phyloP scores from a whole-genome alignment of 2,888 invertebrate species.

The Tolmerus cingulatus region DNA sequence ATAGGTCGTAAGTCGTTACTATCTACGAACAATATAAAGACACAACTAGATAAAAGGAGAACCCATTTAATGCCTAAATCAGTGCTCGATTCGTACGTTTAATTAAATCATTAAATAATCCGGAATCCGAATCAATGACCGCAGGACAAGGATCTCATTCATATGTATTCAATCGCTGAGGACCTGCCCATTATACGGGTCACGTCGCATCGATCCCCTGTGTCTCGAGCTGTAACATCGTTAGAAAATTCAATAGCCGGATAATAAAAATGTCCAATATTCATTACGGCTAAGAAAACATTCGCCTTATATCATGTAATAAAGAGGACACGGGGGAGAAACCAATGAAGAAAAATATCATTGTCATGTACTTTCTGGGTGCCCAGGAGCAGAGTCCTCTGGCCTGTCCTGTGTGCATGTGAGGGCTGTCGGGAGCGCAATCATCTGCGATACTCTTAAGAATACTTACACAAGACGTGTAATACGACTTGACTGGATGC shows the following conservation, averaged over 20 bases:
- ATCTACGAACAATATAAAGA: not conserved
- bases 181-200: not conserved
- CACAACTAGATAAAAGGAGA: not conserved
- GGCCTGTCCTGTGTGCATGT: not conserved
- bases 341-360: slow-evolving; percentile 14
- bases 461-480: slow-evolving; percentile 71
- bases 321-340: not conserved
- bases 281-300: slow-evolving; percentile 2
- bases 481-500: slow-evolving; percentile 70
- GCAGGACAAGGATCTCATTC: not conserved
- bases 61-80: not conserved
- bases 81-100: not conserved
- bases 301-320: slow-evolving; percentile 11
- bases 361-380: not conserved
- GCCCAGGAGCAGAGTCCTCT: not conserved
- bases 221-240: not conserved
- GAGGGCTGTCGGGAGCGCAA: not conserved
- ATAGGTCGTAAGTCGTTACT: not conserved
- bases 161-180: not conserved
- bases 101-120: not conserved
- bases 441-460: not conserved
- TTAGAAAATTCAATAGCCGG: slow-evolving; percentile 32
- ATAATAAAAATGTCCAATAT: slow-evolving; percentile 31
- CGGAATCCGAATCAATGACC: not conserved
- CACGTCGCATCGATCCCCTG: not conserved